A percentile compares a stretch with the other conserved stretches of the same genome.
These are phyloP conservation scores for Cinclus mexicanus DNA, from an alignment of 2,113 vertebrate genomes.

Conservation along the genomic window DNA sequence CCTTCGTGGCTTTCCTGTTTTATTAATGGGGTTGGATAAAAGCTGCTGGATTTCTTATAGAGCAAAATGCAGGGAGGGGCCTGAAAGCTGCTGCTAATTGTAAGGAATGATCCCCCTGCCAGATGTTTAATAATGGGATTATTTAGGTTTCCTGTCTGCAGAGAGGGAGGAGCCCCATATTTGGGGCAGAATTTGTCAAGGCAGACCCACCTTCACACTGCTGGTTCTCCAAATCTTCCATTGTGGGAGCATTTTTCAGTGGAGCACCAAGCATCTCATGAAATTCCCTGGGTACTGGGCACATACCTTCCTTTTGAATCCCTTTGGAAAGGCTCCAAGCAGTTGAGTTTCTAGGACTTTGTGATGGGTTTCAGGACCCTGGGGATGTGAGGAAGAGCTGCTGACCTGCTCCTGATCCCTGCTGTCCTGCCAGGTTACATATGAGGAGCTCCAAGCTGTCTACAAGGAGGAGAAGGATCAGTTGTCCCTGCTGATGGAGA, in stretches of 20 bases:
- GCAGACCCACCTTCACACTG: background rate
- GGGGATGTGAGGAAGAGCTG: background rate
- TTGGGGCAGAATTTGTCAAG: background rate
- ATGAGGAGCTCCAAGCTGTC: slow-evolving; percentile 63
- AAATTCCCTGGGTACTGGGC: background rate
- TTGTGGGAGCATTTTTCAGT: background rate
- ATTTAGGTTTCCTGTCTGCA: background rate
- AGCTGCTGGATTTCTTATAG: background rate
- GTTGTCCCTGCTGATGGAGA: slow-evolving; percentile 69
- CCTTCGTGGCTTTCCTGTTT: background rate
- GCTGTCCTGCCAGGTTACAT: slow-evolving; percentile 68
- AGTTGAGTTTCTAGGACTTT: background rate
- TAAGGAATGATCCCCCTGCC: background rate
- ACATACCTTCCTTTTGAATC: background rate
- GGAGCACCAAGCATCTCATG: background rate
- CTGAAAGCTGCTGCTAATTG: background rate
- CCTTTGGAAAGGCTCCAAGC: background rate
- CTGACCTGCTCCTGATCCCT: background rate
- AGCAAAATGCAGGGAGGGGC: background rate
- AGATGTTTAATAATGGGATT: background rate
- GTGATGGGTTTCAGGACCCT: background rate
- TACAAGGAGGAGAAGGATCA: slow-evolving; percentile 74
- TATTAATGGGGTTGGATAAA: background rate
- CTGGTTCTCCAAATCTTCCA: background rate
- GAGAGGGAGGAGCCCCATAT: background rate